Evolutionary conservation across 2,113 vertebrate genomes (phyloP).

Genomic region (Dromaius novaehollandiae): DNA sequence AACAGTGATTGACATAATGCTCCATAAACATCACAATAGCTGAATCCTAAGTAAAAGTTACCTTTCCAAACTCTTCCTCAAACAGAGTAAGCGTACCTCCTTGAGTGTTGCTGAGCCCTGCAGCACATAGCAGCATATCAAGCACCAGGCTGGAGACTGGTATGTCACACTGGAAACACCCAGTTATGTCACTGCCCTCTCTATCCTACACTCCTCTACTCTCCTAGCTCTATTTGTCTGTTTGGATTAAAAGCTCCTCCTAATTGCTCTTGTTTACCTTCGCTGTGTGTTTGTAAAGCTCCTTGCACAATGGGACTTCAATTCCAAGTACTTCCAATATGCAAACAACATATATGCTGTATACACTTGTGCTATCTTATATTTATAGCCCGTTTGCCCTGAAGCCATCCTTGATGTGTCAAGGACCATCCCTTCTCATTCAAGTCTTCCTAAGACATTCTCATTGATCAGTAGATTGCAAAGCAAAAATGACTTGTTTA

Average conservation of each 20-base stretch:
- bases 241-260: neutral
- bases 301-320: neutral
- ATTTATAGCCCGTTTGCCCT: neutral
- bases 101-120: neutral
- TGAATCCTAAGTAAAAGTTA: neutral
- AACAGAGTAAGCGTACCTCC: neutral
- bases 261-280: neutral
- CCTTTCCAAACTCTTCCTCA: neutral
- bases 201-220: neutral
- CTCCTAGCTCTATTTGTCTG: neutral
- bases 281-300: neutral
- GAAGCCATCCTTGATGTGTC: neutral
- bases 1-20: neutral
- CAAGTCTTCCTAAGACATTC: neutral
- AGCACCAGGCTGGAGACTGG: neutral
- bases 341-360: neutral
- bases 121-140: neutral
- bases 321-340: neutral
- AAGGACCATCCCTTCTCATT: neutral
- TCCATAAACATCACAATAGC: neutral
- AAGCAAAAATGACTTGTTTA: conserved; percentile 17
- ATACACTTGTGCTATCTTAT: neutral
- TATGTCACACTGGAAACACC: neutral
- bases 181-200: neutral
- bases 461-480: neutral